phyloP scores from a whole-genome alignment of 2,888 invertebrate species.

The Hermodice carunculata region DNA sequence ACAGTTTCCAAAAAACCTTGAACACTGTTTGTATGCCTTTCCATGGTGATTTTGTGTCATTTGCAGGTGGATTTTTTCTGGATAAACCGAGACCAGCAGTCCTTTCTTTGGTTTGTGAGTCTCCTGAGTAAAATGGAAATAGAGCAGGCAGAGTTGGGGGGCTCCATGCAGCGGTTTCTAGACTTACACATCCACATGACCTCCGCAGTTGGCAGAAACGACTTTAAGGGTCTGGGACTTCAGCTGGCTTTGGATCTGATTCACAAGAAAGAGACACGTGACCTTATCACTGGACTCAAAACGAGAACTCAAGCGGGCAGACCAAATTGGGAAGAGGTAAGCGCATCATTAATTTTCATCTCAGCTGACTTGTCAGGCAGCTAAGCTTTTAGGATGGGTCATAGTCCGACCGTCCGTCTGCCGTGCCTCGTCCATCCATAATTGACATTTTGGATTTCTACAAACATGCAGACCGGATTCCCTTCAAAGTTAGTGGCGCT shows the following conservation, averaged over 20 bases:
- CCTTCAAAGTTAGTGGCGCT: too few relatives aligned
- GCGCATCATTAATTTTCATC: not conserved
- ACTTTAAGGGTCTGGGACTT: conserved; percentile 89
- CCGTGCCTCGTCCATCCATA: too few relatives aligned
- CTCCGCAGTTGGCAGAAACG: conserved; percentile 89
- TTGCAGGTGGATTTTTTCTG: conserved; percentile 98
- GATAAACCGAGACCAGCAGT: conserved; percentile 95
- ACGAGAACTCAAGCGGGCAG: conserved; percentile 93
- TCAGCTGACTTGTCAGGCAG: too few relatives aligned
- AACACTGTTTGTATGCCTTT: too few relatives aligned
- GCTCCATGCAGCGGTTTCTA: conserved; percentile 80
- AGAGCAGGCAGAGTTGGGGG: conserved; percentile 81
- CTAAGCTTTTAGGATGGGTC: too few relatives aligned
- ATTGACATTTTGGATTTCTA: too few relatives aligned
- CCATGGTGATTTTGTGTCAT: too few relatives aligned
- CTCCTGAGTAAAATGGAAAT: conserved; percentile 92
- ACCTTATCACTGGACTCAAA: conserved; percentile 92
- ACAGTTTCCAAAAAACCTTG: too few relatives aligned
- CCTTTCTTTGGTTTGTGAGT: conserved; percentile 97
- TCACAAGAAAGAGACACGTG: conserved; percentile 87
- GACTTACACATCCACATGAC: conserved; percentile 99
- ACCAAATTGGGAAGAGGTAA: conserved; percentile 94
- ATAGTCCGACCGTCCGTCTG: too few relatives aligned
- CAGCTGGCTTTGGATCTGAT: conserved; percentile 91
- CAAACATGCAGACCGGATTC: too few relatives aligned